Evolutionary conservation across 2,888 invertebrate genomes (phyloP).

Genomic region (Nomada lathburiana): DNA sequence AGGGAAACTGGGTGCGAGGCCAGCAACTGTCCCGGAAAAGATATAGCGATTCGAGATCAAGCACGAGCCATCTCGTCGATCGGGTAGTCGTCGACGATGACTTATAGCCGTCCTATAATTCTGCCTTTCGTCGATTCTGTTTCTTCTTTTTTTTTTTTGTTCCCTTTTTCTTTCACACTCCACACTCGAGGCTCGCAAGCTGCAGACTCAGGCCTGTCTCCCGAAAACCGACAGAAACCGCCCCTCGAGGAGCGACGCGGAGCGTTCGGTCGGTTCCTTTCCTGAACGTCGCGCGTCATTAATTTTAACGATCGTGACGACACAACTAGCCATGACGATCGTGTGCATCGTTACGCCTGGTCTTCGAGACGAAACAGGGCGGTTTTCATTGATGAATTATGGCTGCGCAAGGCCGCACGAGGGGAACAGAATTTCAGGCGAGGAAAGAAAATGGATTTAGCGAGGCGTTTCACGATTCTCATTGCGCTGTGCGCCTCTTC

Average conservation of each 20-base stretch:
- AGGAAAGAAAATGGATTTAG: neutral
- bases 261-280: constrained; percentile 28
- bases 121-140: constrained; percentile 3
- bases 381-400: constrained; percentile 38
- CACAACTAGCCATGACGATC: constrained; percentile 44
- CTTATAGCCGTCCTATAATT: constrained; percentile 19
- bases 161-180: neutral
- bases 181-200: constrained; percentile 4
- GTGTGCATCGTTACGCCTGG: constrained; percentile 16
- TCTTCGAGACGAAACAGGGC: constrained; percentile 43
- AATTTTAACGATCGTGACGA: constrained; percentile 66
- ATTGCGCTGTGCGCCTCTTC: neutral
- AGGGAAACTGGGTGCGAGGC: constrained; percentile 11
- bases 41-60: constrained; percentile 28
- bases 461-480: neutral
- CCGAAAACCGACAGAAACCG: constrained; percentile 1
- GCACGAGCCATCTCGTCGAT: constrained; percentile 34
- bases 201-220: constrained; percentile 36
- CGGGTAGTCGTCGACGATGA: constrained; percentile 52
- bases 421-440: neutral
- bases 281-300: constrained; percentile 49
- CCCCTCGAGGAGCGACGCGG: constrained; percentile 3
- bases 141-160: neutral
- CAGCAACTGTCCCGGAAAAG: neutral
- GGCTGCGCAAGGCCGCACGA: neutral